Evolutionary conservation across 1,140 invertebrate species (phyloP).

Genomic region (Manduca sexta): DNA sequence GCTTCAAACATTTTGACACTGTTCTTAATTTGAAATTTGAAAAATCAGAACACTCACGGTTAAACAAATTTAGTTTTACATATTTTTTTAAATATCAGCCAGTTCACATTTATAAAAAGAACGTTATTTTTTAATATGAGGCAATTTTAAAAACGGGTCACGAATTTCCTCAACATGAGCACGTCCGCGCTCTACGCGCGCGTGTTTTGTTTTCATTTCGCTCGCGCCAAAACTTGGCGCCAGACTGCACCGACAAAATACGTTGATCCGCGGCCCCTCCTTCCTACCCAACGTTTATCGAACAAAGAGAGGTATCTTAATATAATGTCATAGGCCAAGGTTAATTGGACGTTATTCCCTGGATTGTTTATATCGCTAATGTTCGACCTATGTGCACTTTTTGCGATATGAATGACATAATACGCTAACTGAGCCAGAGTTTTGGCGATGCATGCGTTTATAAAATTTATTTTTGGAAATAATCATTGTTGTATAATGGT

Average conservation of each 20-base stretch:
- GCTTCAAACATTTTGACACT: conserved; percentile 9
- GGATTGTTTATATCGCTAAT: neutral
- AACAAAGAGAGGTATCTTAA: neutral
- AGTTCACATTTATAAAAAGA: conserved; percentile 1
- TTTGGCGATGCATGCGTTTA: too few species aligned
- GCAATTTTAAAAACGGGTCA: neutral
- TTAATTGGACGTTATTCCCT: conserved; percentile 1
- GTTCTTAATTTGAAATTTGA: neutral
- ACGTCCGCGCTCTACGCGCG: conserved; percentile 27
- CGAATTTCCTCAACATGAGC: neutral
- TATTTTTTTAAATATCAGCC: neutral
- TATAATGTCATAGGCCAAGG: conserved; percentile 4
- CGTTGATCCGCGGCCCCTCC: conserved; percentile 12
- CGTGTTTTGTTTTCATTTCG: conserved; percentile 12
- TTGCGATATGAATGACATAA: too few species aligned
- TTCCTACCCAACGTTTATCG: too few species aligned
- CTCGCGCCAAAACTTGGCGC: conserved; percentile 21
- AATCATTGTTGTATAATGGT: too few species aligned
- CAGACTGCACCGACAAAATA: conserved; percentile 10
- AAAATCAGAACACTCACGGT: too few species aligned
- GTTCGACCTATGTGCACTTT: too few species aligned
- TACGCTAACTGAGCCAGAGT: too few species aligned
- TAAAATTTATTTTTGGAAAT: too few species aligned
- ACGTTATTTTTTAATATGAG: neutral
- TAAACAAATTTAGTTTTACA: neutral